Conservation (phyloP, 2,888 invertebrate species). For the Zeuzera pyrina region DNA sequence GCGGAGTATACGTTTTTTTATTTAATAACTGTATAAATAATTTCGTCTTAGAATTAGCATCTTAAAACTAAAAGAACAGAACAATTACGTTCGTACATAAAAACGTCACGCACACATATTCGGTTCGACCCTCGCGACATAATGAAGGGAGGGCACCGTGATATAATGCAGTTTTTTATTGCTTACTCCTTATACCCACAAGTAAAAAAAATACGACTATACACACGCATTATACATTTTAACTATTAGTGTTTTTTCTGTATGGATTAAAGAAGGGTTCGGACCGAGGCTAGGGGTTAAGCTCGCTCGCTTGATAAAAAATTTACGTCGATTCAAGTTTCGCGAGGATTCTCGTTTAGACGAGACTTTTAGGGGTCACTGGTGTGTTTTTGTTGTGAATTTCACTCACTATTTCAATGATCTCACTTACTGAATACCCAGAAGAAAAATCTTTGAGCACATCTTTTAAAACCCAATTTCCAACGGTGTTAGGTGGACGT, state of each 20-base stretch:
- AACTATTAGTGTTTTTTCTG: constrained; percentile 64
- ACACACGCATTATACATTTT: constrained; percentile 62
- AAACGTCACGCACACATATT: constrained; percentile 33
- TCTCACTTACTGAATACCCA: constrained; percentile 2
- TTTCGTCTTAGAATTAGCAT: too few relatives aligned
- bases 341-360: constrained; percentile 37
- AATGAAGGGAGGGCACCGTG: constrained; percentile 66
- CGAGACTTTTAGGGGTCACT: constrained; percentile 37
- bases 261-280: constrained; percentile 60
- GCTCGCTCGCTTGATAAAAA: constrained; percentile 53
- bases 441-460: constrained; percentile 2
- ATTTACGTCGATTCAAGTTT: constrained; percentile 55
- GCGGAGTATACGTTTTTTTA: too few relatives aligned
- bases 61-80: too few relatives aligned
- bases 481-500: too few relatives aligned
- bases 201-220: constrained; percentile 56
- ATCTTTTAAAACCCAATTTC: constrained; percentile 6
- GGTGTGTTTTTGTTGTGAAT: constrained; percentile 29
- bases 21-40: too few relatives aligned
- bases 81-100: constrained; percentile 27
- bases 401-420: constrained; percentile 14
- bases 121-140: constrained; percentile 46
- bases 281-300: constrained; percentile 49
- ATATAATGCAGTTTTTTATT: constrained; percentile 74
- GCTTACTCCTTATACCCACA: constrained; percentile 67